Evolutionary conservation across 2,113 vertebrate genomes (phyloP).

Genomic region (Ophthalmolycus amberensis): DNA sequence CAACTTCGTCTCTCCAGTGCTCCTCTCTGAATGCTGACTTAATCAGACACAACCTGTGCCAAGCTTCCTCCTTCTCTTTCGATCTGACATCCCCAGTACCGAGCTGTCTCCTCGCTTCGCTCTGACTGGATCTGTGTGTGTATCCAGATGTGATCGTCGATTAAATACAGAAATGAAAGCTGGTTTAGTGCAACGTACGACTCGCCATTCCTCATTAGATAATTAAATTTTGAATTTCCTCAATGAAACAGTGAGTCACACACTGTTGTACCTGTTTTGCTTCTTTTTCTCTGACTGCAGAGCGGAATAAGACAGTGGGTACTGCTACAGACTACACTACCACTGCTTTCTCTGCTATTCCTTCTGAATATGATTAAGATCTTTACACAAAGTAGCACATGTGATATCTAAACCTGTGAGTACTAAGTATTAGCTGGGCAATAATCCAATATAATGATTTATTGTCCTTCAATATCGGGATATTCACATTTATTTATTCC

Average conservation of each 20-base stretch:
- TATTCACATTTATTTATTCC: no score
- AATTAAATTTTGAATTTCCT: slow-evolving; percentile 57
- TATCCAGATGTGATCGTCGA: slow-evolving; percentile 43
- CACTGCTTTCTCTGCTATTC: slow-evolving; percentile 36
- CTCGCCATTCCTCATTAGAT: slow-evolving; percentile 52
- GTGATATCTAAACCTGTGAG: slow-evolving; percentile 40
- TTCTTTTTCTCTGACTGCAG: slow-evolving; percentile 22
- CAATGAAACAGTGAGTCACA: slow-evolving; percentile 28
- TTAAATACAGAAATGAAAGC: slow-evolving; percentile 51
- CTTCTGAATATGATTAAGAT: slow-evolving; percentile 38
- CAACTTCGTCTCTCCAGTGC: slow-evolving; percentile 4
- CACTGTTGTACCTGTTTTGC: not conserved
- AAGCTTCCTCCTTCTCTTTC: slow-evolving; percentile 15
- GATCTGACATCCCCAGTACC: slow-evolving; percentile 29
- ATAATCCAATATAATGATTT: not conserved
- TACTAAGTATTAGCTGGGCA: slow-evolving; percentile 16
- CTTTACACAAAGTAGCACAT: slow-evolving; percentile 39
- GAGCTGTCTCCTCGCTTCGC: not conserved
- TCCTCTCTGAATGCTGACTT: slow-evolving; percentile 40
- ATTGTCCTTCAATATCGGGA: not conserved
- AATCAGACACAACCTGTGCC: slow-evolving; percentile 60
- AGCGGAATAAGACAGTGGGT: slow-evolving; percentile 17
- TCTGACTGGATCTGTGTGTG: slow-evolving; percentile 5
- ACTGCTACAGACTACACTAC: slow-evolving; percentile 29
- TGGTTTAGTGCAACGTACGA: slow-evolving; percentile 30